These are phyloP conservation scores for Aphidius ervi DNA, from an alignment of 1,140 invertebrate genomes.

Conservation along the genomic window DNA sequence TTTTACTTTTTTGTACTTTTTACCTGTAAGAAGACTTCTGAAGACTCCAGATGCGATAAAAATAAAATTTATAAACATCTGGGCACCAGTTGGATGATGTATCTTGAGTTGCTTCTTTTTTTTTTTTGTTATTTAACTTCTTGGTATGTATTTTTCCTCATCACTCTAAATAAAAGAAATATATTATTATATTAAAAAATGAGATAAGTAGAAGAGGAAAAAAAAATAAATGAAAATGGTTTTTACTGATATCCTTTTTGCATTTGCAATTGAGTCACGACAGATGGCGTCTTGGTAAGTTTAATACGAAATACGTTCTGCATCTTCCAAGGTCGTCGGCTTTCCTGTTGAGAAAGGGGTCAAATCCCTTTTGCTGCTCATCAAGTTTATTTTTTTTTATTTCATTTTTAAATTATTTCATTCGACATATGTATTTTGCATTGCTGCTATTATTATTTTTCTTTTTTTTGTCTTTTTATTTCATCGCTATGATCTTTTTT, in stretches of 20 bases:
- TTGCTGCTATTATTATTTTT: background rate
- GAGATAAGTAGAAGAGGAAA: background rate
- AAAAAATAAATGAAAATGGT: background rate
- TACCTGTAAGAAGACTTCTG: too few species aligned
- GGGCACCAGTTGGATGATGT: too few species aligned
- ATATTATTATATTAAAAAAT: too few species aligned
- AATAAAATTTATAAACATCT: too few species aligned
- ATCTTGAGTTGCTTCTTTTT: too few species aligned
- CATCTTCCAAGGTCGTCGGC: slow-evolving; percentile 10
- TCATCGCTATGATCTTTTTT: background rate
- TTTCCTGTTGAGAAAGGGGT: slow-evolving; percentile 12
- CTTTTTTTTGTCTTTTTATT: background rate
- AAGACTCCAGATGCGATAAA: too few species aligned
- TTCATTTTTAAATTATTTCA: background rate
- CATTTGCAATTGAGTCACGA: background rate
- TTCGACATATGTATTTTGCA: background rate
- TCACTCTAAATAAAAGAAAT: too few species aligned
- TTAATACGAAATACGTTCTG: background rate
- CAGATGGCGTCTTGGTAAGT: background rate
- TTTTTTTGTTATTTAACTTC: too few species aligned
- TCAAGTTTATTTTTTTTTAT: background rate
- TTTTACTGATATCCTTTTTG: background rate
- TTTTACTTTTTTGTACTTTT: too few species aligned
- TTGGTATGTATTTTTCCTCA: too few species aligned
- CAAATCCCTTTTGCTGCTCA: slow-evolving; percentile 9